A percentile compares a stretch with the other conserved stretches of the same genome.
Conservation (phyloP, 2,797 vertebrate genomes). For the Esox lucius region DNA sequence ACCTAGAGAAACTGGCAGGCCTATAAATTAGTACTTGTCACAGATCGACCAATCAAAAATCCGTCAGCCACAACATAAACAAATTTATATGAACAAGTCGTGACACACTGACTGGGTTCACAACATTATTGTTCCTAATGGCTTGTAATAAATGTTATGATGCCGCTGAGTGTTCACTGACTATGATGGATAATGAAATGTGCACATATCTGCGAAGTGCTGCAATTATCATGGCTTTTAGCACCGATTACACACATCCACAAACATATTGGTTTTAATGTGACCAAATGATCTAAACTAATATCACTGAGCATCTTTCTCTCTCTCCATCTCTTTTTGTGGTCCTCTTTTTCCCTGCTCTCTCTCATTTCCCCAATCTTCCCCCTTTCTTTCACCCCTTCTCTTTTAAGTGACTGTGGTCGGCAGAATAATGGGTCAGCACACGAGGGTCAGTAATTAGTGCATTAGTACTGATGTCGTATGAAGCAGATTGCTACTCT, state of each 20-base stretch:
- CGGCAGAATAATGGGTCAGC: constrained; percentile 39
- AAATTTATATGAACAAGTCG: constrained; percentile 49
- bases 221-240: constrained; percentile 52
- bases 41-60: constrained; percentile 69
- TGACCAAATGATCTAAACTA: constrained; percentile 50
- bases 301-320: constrained; percentile 21
- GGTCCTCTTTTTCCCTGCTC: constrained; percentile 18
- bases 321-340: background rate
- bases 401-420: constrained; percentile 46
- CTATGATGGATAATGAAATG: constrained; percentile 61
- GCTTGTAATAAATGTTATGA: constrained; percentile 57
- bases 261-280: constrained; percentile 52
- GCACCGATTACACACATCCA: constrained; percentile 40
- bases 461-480: constrained; percentile 52
- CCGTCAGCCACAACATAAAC: constrained; percentile 68
- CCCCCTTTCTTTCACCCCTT: constrained; percentile 21
- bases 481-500: constrained; percentile 28
- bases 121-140: constrained; percentile 55
- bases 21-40: constrained; percentile 74
- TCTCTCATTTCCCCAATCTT: constrained; percentile 25
- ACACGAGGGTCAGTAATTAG: constrained; percentile 42
- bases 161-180: constrained; percentile 51
- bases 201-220: constrained; percentile 53
- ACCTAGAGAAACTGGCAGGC: constrained; percentile 63
- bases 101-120: constrained; percentile 62